Base-by-base conservation (phyloP, 2,797 vertebrate genomes). In the Philypnodon macrostomus region DNA sequence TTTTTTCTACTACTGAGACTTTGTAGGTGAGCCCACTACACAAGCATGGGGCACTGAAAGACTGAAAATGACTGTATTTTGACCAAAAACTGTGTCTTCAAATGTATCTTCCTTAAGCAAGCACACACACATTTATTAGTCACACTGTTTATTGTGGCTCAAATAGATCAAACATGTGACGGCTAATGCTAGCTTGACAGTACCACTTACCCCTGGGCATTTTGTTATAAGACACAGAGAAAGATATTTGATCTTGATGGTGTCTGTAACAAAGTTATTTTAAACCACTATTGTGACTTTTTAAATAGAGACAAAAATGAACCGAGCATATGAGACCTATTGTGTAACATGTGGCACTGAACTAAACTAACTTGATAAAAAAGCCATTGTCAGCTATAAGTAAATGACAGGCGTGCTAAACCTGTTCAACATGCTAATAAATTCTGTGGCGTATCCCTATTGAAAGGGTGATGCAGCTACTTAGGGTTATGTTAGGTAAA, bases 1-100 rank as follows among this genome's bases (percentile, higher is more conserved):
- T 44, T 23, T 29, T 41, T 44, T 44, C 41, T 44, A 76, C 77
- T 80, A 67, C 80, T 74, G 77, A 74, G 58, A 54, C 37, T 41
- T 5, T 7, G 12, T 41, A 44, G 39, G 23, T 24, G 35, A 41
- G 38, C 38, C 38, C 21, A 1, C n/a, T 0, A 26, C n/a, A 41
- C 15, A 16, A 42, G 26, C 26, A 16, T 16, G 11, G 39, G 24
- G 24, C 13, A n/a, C 9, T 17, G 26, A 17, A 27, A 44, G 40
- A 44, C 40, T 44, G 26, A 30, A 44, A 12, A 17, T 12, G 12
- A 12, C 26, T 18, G 26, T 44, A 31, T 18, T 40, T 40, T 40
- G 1, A 21, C 40, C 40, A 29, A 29, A 42, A 11, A n/a, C 26
- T 29, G 10, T 44, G 26, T 19, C 26, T 30, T 44, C 14, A 13